Evolutionary conservation across 2,888 invertebrate species (phyloP).

Genomic region (Philereme vetulata): DNA sequence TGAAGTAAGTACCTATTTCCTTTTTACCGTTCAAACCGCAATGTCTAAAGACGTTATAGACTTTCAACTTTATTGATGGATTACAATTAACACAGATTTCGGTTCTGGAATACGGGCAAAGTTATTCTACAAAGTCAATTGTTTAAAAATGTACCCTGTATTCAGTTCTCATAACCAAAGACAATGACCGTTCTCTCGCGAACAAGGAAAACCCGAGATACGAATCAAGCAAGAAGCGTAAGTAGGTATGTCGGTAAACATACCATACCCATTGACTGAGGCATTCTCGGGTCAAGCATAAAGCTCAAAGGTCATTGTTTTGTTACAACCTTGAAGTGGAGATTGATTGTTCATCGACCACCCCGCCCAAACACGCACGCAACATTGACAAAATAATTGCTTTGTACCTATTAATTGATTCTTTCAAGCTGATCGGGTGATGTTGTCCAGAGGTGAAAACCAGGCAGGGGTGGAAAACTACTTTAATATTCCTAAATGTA

Average conservation of each 20-base stretch:
- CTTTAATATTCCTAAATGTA: no score
- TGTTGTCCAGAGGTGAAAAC: no score
- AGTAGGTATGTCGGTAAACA: neutral
- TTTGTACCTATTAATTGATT: slow-evolving; percentile 4
- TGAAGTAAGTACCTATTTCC: no score
- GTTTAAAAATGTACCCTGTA: neutral
- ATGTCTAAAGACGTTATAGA: no score
- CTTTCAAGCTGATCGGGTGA: neutral
- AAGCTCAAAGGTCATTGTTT: slow-evolving; percentile 51
- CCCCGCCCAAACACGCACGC: slow-evolving; percentile 17
- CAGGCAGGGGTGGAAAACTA: no score
- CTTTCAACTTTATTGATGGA: no score
- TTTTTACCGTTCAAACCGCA: no score
- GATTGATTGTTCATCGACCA: slow-evolving; percentile 34
- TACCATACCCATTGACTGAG: slow-evolving; percentile 6
- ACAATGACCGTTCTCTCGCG: neutral
- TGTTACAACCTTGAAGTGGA: slow-evolving; percentile 39
- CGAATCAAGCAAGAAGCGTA: neutral
- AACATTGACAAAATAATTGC: slow-evolving; percentile 31
- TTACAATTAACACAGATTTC: no score
- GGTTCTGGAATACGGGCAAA: no score
- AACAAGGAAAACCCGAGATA: neutral
- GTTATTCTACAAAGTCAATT: no score
- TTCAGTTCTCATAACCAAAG: neutral
- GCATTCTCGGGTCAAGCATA: slow-evolving; percentile 33